Evolutionary conservation across 2,797 vertebrate species (phyloP), one percentile per base, ranked within the genome.

Genomic region (Rhadinocentrus ornatus): DNA sequence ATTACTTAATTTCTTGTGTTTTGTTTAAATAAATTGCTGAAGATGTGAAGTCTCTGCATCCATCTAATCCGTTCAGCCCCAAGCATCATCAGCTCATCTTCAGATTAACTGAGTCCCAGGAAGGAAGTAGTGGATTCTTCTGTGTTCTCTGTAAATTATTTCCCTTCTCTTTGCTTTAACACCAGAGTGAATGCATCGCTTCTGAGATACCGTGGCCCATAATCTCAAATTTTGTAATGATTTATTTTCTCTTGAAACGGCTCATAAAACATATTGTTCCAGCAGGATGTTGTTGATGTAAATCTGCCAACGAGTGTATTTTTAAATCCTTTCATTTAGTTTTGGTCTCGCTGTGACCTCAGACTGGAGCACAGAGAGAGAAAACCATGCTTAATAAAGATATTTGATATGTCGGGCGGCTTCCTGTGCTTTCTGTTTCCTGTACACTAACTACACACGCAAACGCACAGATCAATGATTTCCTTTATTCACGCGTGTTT

Each of bases 221-320:
- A 32, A 58, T 61, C 15, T 73, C 53, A 54, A 44, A 50, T 62
- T 50, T 63, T 82, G 61, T 71, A 63, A 62, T 48, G 12, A 65
- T 62, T 62, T 70, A 57, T 18, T 3, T 71, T 71, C 57, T 78
- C 35, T 44, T 67, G 27, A 18, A 58, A 58, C 66, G 73, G 80
- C 75, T 90, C 80, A 77, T 78, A 67, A 79, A 76, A 74, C 24
- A 75, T 65, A 62, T 65, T 70, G 56, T 86, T 72, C 81, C 54
- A 46, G 77, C 63, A 59, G 68, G 15, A 68, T 80, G 70, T 77
- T 84, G 52, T 77, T 88, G 62, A 82, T 87, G 84, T 88, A 62
- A 69, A 80, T 85, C 78, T 90, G 22, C 75, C 77, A 80, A 80
- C 70, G 81, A 67, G 46, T 90, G 84, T 88, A 86, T 91, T 93